Evolutionary conservation across 2,888 invertebrate genomes (phyloP).

Genomic region (Caenorhabditis parvicauda): DNA sequence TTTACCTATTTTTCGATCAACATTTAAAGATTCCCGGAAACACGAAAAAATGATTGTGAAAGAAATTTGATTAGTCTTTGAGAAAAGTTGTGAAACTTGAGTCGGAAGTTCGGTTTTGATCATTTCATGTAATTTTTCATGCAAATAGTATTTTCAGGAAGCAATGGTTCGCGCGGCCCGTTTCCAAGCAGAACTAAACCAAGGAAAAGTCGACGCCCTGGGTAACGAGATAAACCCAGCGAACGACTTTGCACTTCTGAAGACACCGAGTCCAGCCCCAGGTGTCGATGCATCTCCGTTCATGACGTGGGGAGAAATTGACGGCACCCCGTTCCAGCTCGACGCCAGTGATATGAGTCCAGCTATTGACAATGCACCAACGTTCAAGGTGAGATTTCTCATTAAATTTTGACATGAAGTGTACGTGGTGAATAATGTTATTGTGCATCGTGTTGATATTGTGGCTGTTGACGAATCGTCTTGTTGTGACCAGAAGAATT

Average conservation of each 20-base stretch:
- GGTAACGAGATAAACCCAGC: slow-evolving; percentile 73
- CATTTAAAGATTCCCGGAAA: no score
- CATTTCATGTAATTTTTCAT: no score
- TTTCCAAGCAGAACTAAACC: slow-evolving; percentile 72
- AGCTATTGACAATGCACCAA: slow-evolving; percentile 76
- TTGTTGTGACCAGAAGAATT: no score
- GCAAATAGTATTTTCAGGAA: slow-evolving; percentile 70
- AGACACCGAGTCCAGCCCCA: slow-evolving; percentile 86
- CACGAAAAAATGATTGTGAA: no score
- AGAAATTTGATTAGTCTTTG: no score
- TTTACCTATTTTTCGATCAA: no score
- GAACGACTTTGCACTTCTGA: slow-evolving; percentile 75
- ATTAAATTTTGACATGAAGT: not conserved
- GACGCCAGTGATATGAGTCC: slow-evolving; percentile 83
- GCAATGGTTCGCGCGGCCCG: slow-evolving; percentile 66
- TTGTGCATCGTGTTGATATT: no score
- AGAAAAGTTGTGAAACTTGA: no score
- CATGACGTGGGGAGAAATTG: slow-evolving; percentile 99
- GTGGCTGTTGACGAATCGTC: no score
- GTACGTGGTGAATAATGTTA: no score
- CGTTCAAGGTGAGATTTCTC: slow-evolving; percentile 75
- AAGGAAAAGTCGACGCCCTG: slow-evolving; percentile 86
- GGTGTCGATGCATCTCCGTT: slow-evolving; percentile 83
- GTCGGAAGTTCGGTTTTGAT: no score
- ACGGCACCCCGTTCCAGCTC: slow-evolving; percentile 90